phyloP scores from a whole-genome alignment of 2,797 vertebrate species.

The Phrynocephalus guinanensis region DNA sequence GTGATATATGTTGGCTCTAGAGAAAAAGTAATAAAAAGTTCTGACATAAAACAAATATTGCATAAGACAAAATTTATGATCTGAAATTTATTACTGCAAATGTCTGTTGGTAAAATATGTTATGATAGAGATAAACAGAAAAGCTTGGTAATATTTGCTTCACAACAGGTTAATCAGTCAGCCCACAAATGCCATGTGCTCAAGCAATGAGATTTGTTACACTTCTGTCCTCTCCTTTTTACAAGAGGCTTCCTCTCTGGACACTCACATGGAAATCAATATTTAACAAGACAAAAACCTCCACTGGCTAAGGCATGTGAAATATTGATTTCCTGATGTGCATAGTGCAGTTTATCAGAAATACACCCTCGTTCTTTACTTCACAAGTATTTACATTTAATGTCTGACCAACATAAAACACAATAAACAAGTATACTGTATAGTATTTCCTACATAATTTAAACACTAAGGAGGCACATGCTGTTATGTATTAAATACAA shows the following conservation, averaged over 20 bases:
- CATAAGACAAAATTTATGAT: constrained; percentile 22
- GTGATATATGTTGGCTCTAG: constrained; percentile 91
- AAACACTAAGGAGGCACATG: neutral
- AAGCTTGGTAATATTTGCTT: neutral
- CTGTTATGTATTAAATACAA: neutral
- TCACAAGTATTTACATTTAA: constrained; percentile 2
- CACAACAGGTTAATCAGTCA: neutral
- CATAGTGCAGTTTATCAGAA: neutral
- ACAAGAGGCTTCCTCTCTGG: too few relatives aligned
- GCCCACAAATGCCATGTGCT: neutral
- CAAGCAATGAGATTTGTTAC: neutral
- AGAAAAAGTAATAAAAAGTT: neutral
- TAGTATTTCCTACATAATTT: neutral
- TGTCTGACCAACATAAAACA: too few relatives aligned
- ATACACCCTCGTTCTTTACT: neutral
- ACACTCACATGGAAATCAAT: neutral
- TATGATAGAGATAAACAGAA: neutral
- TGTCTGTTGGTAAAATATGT: neutral
- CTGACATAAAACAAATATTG: neutral
- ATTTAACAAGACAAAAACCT: neutral
- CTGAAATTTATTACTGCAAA: constrained; percentile 4
- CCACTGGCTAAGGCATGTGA: neutral
- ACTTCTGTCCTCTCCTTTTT: neutral
- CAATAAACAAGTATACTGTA: too few relatives aligned
- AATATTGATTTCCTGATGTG: neutral